Evolutionary conservation across 1,140 invertebrate genomes (phyloP).

Genomic region (Halictus rubicundus): DNA sequence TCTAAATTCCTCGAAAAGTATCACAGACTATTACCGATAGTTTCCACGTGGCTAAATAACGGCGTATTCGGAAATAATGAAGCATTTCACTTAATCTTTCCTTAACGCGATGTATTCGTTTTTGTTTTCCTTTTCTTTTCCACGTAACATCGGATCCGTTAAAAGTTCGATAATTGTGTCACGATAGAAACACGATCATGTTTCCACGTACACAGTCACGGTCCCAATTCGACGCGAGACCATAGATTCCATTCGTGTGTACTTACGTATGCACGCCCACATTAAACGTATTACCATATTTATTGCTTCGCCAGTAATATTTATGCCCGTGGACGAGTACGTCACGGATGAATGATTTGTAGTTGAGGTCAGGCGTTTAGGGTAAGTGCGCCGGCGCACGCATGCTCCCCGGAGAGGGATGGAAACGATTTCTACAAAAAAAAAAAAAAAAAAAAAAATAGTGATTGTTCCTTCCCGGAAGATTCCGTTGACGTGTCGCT

Average conservation of each 20-base stretch:
- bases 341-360: constrained; percentile 55
- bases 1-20: neutral
- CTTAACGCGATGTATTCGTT: too few species aligned
- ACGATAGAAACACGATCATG: constrained; percentile 1
- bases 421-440: neutral
- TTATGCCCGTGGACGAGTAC: constrained; percentile 40
- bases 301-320: constrained; percentile 57
- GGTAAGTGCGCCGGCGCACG: constrained; percentile 35
- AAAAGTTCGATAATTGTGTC: constrained; percentile 5
- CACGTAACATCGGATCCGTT: constrained; percentile 6
- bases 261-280: constrained; percentile 43
- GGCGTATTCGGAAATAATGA: too few species aligned
- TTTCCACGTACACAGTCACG: neutral
- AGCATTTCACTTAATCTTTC: too few species aligned
- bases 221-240: neutral
- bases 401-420: neutral
- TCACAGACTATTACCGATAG: neutral
- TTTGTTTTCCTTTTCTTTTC: neutral
- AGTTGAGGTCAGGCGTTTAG: constrained; percentile 50
- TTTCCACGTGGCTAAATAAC: neutral
- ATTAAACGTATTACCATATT: constrained; percentile 63
- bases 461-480: too few species aligned
- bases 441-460: neutral
- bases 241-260: neutral
- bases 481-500: too few species aligned